Conservation (phyloP, 37 sponge, comb jelly and placozoan genomes). For the Petrosia ficiformis region DNA sequence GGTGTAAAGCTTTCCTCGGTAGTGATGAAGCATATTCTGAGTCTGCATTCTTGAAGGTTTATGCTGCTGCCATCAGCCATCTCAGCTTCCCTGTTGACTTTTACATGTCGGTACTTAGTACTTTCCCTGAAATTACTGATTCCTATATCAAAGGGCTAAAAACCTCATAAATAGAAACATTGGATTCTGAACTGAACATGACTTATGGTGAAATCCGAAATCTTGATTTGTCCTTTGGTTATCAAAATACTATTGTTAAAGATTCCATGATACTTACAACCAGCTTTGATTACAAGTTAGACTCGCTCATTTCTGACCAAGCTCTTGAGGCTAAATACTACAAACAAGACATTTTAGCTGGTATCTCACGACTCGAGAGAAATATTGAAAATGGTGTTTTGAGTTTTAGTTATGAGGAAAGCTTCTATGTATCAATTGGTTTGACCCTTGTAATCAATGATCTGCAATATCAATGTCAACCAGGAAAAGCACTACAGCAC, state of each 20-base stretch:
- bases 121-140: background rate
- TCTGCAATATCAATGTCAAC: background rate
- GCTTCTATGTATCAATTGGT: background rate
- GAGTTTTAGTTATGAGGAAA: background rate
- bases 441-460: background rate
- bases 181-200: background rate
- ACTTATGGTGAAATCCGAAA: background rate
- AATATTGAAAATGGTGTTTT: background rate
- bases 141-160: background rate
- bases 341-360: background rate
- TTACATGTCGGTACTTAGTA: background rate
- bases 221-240: background rate
- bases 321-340: background rate
- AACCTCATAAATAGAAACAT: background rate
- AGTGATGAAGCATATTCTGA: slow-evolving; percentile 7
- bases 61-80: background rate
- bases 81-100: background rate
- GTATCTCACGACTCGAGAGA: background rate
- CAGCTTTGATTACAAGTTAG: background rate
- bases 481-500: background rate
- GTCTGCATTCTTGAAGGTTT: slow-evolving; percentile 17
- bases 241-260: background rate
- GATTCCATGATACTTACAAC: background rate
- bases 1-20: slow-evolving; percentile 21
- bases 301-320: background rate